Percentiles rank a stretch among this genome's conserved stretches.
Conservation (phyloP, 2,113 vertebrate genomes). For the Holacanthus passer region DNA sequence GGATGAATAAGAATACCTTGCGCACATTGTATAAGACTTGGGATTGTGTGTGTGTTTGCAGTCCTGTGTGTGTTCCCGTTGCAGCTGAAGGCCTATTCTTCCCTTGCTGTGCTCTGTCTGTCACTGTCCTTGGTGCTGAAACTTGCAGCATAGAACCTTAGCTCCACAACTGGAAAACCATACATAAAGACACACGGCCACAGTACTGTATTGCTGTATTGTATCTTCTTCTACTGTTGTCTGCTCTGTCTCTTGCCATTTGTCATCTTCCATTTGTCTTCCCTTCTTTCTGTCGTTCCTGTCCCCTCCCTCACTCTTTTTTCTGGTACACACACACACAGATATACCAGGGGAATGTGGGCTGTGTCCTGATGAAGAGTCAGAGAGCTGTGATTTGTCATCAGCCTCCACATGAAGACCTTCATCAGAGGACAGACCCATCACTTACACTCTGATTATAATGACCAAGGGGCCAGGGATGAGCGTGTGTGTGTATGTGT, state of each 20-base stretch:
- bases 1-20: slow-evolving; percentile 32
- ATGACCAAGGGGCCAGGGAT: slow-evolving; percentile 50
- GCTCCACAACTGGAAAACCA: slow-evolving; percentile 40
- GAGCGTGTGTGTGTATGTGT: slow-evolving; percentile 10
- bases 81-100: slow-evolving; percentile 39
- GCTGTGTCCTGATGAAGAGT: slow-evolving; percentile 70
- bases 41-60: neutral
- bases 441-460: slow-evolving; percentile 76
- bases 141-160: neutral
- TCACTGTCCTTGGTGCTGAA: slow-evolving; percentile 79
- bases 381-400: slow-evolving; percentile 78
- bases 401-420: slow-evolving; percentile 76
- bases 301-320: neutral
- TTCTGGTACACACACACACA: slow-evolving; percentile 8
- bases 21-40: slow-evolving; percentile 3
- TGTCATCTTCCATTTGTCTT: too few relatives aligned
- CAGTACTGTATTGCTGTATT: neutral
- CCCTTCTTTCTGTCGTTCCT: neutral
- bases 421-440: slow-evolving; percentile 80
- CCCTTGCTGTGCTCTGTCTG: slow-evolving; percentile 28
- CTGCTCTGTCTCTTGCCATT: neutral
- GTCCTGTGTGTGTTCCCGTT: slow-evolving; percentile 18
- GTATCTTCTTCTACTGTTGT: too few relatives aligned
- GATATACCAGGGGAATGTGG: slow-evolving; percentile 51
- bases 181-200: slow-evolving; percentile 11